phyloP scores from a whole-genome alignment of 2,113 vertebrate genomes.

The Aix galericulata region DNA sequence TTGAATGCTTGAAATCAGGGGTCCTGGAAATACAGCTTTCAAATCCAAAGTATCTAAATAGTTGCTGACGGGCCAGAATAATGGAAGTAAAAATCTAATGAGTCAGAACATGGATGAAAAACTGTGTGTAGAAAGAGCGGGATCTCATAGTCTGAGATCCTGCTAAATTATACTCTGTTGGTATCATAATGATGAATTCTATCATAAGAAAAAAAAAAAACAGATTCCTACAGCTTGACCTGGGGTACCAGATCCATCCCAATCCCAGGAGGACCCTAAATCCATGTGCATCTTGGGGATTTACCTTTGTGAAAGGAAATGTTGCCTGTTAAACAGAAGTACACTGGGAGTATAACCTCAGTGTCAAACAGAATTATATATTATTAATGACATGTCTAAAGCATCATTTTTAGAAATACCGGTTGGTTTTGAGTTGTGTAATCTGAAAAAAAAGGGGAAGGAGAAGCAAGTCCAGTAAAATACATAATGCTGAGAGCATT shows the following conservation, averaged over 20 bases:
- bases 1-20: background rate
- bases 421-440: background rate
- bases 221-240: background rate
- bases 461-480: background rate
- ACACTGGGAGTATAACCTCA: background rate
- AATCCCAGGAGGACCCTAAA: background rate
- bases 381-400: constrained; percentile 10
- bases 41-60: background rate
- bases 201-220: background rate
- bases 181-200: background rate
- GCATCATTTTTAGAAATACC: background rate
- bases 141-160: background rate
- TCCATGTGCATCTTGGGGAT: background rate
- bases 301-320: background rate
- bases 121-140: background rate
- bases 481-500: background rate
- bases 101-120: background rate
- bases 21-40: background rate
- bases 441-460: background rate
- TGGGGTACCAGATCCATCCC: background rate
- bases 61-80: background rate
- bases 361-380: background rate
- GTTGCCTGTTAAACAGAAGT: background rate
- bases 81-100: background rate
- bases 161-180: background rate